These are phyloP conservation scores for Yponomeuta malinellus DNA, from an alignment of 2,888 invertebrate genomes.

Conservation along the genomic window DNA sequence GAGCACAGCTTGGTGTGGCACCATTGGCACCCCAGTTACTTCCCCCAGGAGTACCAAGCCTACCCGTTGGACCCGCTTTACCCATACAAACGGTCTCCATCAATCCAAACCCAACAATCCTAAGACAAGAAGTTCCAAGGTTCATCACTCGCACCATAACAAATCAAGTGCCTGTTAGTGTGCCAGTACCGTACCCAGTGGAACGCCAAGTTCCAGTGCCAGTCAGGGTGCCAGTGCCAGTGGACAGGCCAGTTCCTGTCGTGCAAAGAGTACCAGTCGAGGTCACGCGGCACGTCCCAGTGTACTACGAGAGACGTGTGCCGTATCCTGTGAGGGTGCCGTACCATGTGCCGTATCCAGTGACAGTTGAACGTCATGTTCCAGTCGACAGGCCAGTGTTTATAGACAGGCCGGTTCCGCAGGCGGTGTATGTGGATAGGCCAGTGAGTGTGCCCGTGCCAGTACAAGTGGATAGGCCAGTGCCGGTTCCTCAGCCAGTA, in stretches of 20 bases:
- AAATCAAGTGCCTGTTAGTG: slow-evolving; percentile 36
- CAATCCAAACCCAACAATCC: slow-evolving; percentile 61
- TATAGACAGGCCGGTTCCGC: slow-evolving; percentile 69
- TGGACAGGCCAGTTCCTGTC: slow-evolving; percentile 71
- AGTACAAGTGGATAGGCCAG: slow-evolving; percentile 73
- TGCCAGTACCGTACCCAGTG: slow-evolving; percentile 33
- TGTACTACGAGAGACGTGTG: slow-evolving; percentile 65
- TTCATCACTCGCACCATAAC: slow-evolving; percentile 66
- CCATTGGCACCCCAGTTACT: slow-evolving; percentile 22
- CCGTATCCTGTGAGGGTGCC: slow-evolving; percentile 73
- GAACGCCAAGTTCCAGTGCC: slow-evolving; percentile 67
- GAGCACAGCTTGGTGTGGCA: neutral
- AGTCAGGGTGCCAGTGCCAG: slow-evolving; percentile 69
- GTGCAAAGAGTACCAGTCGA: slow-evolving; percentile 71
- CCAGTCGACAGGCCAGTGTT: slow-evolving; percentile 76
- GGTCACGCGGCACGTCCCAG: slow-evolving; percentile 63
- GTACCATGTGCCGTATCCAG: slow-evolving; percentile 74
- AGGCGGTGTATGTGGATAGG: slow-evolving; percentile 74
- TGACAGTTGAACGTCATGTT: slow-evolving; percentile 74
- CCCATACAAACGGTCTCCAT: slow-evolving; percentile 53
- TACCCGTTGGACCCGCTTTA: slow-evolving; percentile 27
- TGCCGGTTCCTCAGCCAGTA: slow-evolving; percentile 42
- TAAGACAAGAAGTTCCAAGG: slow-evolving; percentile 63
- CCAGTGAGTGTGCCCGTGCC: slow-evolving; percentile 77
- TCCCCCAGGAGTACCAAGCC: slow-evolving; percentile 31